Base-by-base conservation (phyloP, 2,888 invertebrate species). In the Eudasyphora cyanicolor region DNA sequence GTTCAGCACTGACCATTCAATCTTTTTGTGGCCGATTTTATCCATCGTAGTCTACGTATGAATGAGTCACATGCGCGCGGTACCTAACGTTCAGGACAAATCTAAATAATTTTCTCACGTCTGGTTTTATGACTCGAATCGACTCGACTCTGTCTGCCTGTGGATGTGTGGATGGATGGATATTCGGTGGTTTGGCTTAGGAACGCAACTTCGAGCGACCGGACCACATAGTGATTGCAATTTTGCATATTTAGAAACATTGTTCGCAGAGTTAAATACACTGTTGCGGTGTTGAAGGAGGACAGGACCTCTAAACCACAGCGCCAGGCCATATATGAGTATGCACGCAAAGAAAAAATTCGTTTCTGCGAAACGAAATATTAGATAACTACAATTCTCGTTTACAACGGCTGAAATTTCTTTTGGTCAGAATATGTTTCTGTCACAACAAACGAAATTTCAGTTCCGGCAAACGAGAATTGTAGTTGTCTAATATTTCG, bases 81-180 rank as follows among this genome's bases (percentile, higher is more conserved):
- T 12, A 42, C 21, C 10, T 12, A 70, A 49, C 35, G 27, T 64
- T 54, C 62, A 74, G 77, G 77, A 83, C 54, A 62, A 32, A 45
- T 62, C 27, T 60, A 69, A 79, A 79, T 69, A 74, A 83, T 77
- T 79, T 80, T 83, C 83, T 80, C 83, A 83, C 80, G 74, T 49
- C 38, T 70, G 3, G 21, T 77, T 51, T 45, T 67, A 12, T 67
- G 57, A 32, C 49, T 27, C n/a, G n/a, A n/a, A n/a, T n/a, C n/a
- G n/a, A n/a, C n/a, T n/a, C n/a, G n/a, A n/a, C n/a, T n/a, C n/a
- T n/a, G n/a, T n/a, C n/a, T n/a, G n/a, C n/a, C n/a, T n/a, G n/a
- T n/a, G n/a, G n/a, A n/a, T n/a, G n/a, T n/a, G n/a, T n/a, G n/a
- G n/a, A n/a, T n/a, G n/a, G n/a, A n/a, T n/a, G n/a, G n/a, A n/a